Percentiles rank a stretch among this genome's conserved stretches.
These are phyloP conservation scores for Tuta absoluta DNA, from an alignment of 2,888 invertebrate genomes.

Conservation along the genomic window DNA sequence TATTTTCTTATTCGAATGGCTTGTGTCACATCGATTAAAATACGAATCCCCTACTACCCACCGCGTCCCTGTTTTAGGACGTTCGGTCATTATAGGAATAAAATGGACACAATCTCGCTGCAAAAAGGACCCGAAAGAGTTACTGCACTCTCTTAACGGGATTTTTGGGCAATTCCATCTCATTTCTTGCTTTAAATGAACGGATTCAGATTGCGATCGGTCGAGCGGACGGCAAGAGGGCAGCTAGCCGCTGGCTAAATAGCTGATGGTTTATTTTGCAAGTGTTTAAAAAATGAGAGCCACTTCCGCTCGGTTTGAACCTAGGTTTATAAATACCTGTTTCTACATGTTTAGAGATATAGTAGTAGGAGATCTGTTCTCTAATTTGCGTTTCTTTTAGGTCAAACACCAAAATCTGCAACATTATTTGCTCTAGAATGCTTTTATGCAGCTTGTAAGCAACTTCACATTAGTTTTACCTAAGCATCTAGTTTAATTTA, in stretches of 20 bases:
- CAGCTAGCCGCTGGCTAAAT: slow-evolving; percentile 56
- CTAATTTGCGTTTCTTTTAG: too few species aligned
- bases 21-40: neutral
- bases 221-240: slow-evolving; percentile 56
- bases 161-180: slow-evolving; percentile 55
- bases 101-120: slow-evolving; percentile 16
- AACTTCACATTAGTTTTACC: neutral
- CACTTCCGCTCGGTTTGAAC: neutral
- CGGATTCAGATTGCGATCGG: slow-evolving; percentile 71
- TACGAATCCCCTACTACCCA: neutral
- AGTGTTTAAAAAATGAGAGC: slow-evolving; percentile 32
- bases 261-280: slow-evolving; percentile 68
- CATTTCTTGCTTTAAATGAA: slow-evolving; percentile 68
- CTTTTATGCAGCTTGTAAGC: neutral
- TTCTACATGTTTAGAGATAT: neutral
- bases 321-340: neutral
- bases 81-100: slow-evolving; percentile 17
- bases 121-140: slow-evolving; percentile 20
- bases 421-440: neutral
- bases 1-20: neutral
- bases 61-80: neutral
- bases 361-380: too few species aligned
- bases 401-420: too few species aligned
- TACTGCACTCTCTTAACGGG: slow-evolving; percentile 32
- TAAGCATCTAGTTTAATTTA: slow-evolving; percentile 19